phyloP scores from a whole-genome alignment of 2,888 invertebrate species.

The Scaptomyza caliginosa region DNA sequence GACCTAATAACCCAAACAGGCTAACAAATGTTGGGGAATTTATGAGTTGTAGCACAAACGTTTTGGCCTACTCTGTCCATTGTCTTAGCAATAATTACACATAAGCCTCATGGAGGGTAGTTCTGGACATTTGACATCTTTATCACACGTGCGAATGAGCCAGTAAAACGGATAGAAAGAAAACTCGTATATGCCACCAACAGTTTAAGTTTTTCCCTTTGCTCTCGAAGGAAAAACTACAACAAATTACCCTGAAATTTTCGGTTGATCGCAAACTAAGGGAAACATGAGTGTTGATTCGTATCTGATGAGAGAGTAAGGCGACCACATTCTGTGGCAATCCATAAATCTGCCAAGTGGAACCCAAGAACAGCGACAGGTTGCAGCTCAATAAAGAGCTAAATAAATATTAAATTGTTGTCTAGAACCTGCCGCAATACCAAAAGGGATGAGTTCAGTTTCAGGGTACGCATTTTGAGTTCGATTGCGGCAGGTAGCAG shows the following conservation, averaged over 20 bases:
- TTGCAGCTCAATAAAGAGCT: slow-evolving; percentile 75
- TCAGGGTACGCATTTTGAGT: slow-evolving; percentile 47
- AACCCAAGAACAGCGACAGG: slow-evolving; percentile 60
- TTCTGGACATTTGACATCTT: slow-evolving; percentile 64
- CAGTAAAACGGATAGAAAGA: slow-evolving; percentile 23
- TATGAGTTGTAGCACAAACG: not conserved
- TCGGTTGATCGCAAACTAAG: slow-evolving; percentile 26
- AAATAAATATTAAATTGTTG: slow-evolving; percentile 61
- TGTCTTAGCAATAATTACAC: slow-evolving; percentile 27
- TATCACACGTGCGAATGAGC: slow-evolving; percentile 73
- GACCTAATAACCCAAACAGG: slow-evolving; percentile 32
- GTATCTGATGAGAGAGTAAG: slow-evolving; percentile 60
- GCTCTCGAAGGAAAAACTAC: slow-evolving; percentile 41
- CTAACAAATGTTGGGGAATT: slow-evolving; percentile 21
- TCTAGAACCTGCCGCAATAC: slow-evolving; percentile 26
- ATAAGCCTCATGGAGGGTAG: slow-evolving; percentile 17
- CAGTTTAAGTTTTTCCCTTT: slow-evolving; percentile 33
- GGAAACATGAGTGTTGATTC: slow-evolving; percentile 8
- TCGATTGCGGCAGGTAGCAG: slow-evolving; percentile 48
- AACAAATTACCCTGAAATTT: slow-evolving; percentile 74
- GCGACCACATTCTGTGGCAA: slow-evolving; percentile 51
- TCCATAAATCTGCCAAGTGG: slow-evolving; percentile 69
- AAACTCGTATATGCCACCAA: slow-evolving; percentile 58
- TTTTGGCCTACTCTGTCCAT: slow-evolving; percentile 1
- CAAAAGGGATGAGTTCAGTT: slow-evolving; percentile 74